Evolutionary conservation across 2,888 invertebrate species (phyloP).

Genomic region (Trichogramma dendrolimi): DNA sequence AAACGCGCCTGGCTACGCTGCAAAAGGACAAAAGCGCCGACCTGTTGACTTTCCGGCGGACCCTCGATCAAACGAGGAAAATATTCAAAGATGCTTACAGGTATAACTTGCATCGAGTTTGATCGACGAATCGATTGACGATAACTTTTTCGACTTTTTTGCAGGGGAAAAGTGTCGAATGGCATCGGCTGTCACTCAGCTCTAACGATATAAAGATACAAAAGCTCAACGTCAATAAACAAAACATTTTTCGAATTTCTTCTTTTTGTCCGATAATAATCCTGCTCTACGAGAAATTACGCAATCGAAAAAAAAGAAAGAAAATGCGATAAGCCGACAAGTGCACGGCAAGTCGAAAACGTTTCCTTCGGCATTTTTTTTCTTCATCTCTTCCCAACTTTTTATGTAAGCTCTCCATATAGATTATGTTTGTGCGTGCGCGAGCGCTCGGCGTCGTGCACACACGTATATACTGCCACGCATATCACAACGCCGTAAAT

Average conservation of each 20-base stretch:
- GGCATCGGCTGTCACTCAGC: constrained; percentile 8
- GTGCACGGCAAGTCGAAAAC: too few species aligned
- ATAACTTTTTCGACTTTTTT: not conserved
- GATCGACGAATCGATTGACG: not conserved
- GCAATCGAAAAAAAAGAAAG: too few species aligned
- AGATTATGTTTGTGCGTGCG: constrained; percentile 8
- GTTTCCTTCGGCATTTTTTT: too few species aligned
- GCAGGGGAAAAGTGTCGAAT: constrained; percentile 18
- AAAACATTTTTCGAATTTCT: too few species aligned
- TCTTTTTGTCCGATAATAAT: too few species aligned
- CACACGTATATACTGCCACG: not conserved
- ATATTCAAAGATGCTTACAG: constrained; percentile 56
- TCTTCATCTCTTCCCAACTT: too few species aligned
- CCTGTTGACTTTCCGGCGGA: constrained; percentile 56
- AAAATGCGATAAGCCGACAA: too few species aligned
- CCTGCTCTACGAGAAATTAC: too few species aligned
- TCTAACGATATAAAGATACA: too few species aligned
- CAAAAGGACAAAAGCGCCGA: constrained; percentile 63
- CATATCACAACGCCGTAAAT: constrained; percentile 11
- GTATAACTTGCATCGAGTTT: constrained; percentile 25
- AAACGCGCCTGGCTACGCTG: constrained; percentile 61
- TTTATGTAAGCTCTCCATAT: too few species aligned
- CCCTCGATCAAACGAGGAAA: constrained; percentile 59
- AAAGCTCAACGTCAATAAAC: too few species aligned
- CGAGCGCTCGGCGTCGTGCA: not conserved